phyloP scores from a whole-genome alignment of 2,888 invertebrate genomes.

The Troides aeacus region DNA sequence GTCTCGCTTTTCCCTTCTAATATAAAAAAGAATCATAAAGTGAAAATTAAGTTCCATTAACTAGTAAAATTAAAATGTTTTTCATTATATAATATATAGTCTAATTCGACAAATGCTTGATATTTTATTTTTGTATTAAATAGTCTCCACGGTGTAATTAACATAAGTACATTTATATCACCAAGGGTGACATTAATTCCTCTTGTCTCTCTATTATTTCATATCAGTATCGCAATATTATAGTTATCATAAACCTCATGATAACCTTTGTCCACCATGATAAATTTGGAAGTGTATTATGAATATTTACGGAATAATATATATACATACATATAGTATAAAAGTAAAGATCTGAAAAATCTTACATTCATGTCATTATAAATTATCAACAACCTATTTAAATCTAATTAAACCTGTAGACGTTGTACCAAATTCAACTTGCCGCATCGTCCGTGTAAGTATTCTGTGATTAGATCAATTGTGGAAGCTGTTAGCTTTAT shows the following conservation, averaged over 20 bases:
- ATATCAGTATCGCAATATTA: background rate
- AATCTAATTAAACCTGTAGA: background rate
- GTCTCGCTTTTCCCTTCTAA: no score
- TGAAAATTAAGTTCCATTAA: no score
- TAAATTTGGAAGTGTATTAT: background rate
- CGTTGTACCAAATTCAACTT: background rate
- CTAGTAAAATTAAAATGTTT: no score
- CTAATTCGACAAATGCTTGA: no score
- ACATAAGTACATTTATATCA: background rate
- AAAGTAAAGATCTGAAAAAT: background rate
- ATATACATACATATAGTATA: background rate
- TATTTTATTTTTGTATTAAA: no score
- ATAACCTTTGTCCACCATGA: background rate
- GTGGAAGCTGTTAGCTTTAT: background rate
- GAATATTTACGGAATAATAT: background rate
- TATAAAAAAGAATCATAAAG: no score
- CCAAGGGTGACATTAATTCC: no score
- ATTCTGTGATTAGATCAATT: background rate
- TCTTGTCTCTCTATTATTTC: background rate
- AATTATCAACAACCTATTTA: background rate
- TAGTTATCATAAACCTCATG: background rate
- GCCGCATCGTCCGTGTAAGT: background rate
- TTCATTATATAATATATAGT: no score
- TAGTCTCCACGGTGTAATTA: background rate
- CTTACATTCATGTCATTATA: background rate